Evolutionary conservation across 2,888 invertebrate species (phyloP), one percentile per base, ranked within the genome.

Genomic region (Acholoe squamosa): DNA sequence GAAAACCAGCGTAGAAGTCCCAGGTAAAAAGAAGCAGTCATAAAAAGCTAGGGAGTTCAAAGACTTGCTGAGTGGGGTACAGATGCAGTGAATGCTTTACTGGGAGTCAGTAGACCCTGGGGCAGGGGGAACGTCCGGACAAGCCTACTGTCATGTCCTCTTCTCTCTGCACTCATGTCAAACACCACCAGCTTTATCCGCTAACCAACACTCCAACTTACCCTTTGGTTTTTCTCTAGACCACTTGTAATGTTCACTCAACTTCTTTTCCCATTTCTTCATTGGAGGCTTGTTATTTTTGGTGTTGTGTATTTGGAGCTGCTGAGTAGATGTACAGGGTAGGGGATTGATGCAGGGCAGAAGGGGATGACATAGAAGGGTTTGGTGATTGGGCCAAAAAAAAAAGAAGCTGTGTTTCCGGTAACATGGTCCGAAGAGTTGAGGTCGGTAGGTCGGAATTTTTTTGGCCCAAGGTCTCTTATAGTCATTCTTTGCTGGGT

Each of bases 111-210:
- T 71, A 71, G 71, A 28, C 28, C 71, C 28, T 28, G 71, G 14
- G 71, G 25, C n/a, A 71, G 61, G 61, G 25, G 25, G 28, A 28
- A 25, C 71, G 14, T 28, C 28, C 71, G n/a, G 28, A 71, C 71
- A 71, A 71, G 28, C 71, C 71, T 16, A 28, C 71, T 71, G 71
- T 71, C 71, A 71, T 71, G 71, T 71, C 71, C 28, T 28, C 71
- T 71, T 71, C 71, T 71, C 28, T 71, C 31, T 25, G n/a, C 71
- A 71, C 71, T 71, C 71, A 71, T 71, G 71, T 71, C 71, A 71
- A 71, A 71, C 16, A 28, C 71, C 71, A 71, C 71, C 71, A 71
- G 71, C 71, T 25, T 5, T 25, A 25, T 28, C 71, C 28, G 28
- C 71, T 71, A 71, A 71, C 14, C 71, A 71, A 5, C 25, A 14